Evolutionary conservation across 2,113 vertebrate species (phyloP), one percentile per base, ranked within the genome.

Genomic region (Zapornia atra): DNA sequence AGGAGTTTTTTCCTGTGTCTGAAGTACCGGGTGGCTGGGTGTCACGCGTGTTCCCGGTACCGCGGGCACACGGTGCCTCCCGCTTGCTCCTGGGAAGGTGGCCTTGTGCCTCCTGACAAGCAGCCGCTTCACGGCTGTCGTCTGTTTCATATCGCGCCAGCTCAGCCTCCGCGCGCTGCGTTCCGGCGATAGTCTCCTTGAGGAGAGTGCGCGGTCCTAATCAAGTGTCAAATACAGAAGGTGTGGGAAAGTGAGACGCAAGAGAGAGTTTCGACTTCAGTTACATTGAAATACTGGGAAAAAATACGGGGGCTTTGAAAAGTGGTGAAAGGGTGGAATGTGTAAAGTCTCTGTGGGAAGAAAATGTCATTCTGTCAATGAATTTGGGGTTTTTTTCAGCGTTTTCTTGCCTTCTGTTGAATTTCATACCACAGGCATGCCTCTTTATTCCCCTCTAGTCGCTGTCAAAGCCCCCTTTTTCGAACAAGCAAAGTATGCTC

Each of bases 61-160:
- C 4, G 1, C 1, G 1, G 15, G 50, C 31, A 12, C 0, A 0
- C 0, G 3, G 11, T 69, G 71, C 10, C 22, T 28, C n/a, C 53
- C 0, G 0, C 65, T 21, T 2, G 6, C 51, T 4, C 2, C 18
- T 0, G 6, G 18, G 16, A 46, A 44, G 40, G 31, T 4, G 48
- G 6, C 44, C 18, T 5, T 4, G 3, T 6, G 48, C 0, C 0
- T 5, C 7, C 61, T 46, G 44, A 6, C 5, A 1, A 5, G 33
- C 8, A 36, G 48, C 26, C 71, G 1, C 72, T 19, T 14, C 9
- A 0, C 2, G 8, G 24, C 50, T 31, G 28, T 31, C 0, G 4
- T 9, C 44, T 5, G 1, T 26, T 28, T 13, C 8, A 22, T 11
- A 0, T 15, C 1, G 5, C 10, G 26, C 9, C 54, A 6, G 42